These are phyloP conservation scores for Corbicula japonica DNA, from an alignment of 2,888 invertebrate genomes.

Conservation along the genomic window DNA sequence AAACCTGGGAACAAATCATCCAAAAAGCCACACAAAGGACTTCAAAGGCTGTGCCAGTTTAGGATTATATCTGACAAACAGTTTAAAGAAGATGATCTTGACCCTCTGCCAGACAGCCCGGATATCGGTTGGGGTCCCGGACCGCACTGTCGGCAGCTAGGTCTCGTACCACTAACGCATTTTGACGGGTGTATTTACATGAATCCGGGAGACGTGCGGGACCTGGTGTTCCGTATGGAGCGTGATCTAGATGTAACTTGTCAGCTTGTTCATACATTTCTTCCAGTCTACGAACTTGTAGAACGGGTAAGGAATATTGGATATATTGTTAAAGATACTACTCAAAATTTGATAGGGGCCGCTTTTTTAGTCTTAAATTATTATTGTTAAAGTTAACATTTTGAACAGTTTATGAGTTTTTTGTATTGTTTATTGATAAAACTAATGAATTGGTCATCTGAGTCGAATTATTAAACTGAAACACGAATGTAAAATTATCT, in stretches of 20 bases:
- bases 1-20: constrained; percentile 1
- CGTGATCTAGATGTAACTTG: constrained; percentile 62
- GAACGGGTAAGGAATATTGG: constrained; percentile 47
- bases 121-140: constrained; percentile 72
- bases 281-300: constrained; percentile 58
- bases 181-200: constrained; percentile 66
- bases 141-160: constrained; percentile 55
- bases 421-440: no score
- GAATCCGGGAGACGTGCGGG: constrained; percentile 58
- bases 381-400: no score
- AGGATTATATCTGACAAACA: constrained; percentile 59
- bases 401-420: no score
- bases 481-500: no score
- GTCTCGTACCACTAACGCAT: constrained; percentile 63
- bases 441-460: no score
- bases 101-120: constrained; percentile 65
- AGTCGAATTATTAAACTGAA: no score
- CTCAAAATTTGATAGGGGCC: no score
- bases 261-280: constrained; percentile 57
- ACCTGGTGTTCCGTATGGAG: constrained; percentile 60
- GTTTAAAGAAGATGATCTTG: constrained; percentile 51
- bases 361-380: no score
- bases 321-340: not conserved
- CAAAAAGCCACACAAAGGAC: not conserved
- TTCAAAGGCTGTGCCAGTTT: constrained; percentile 59